Base-by-base conservation (phyloP, 1,140 invertebrate species). In the Eufriesea mexicana region DNA sequence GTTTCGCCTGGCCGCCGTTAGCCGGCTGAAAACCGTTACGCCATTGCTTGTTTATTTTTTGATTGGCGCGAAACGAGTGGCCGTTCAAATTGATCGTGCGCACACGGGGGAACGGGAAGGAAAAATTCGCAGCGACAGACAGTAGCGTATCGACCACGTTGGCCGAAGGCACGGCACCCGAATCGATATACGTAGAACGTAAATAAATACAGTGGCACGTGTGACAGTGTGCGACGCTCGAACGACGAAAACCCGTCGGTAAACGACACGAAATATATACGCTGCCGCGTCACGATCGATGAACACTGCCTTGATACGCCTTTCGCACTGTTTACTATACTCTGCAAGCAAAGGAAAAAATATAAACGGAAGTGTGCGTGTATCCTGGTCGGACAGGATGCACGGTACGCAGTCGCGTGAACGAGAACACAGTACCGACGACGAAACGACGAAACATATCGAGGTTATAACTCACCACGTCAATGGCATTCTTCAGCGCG, bases 401-500 rank as follows among this genome's bases (percentile, higher is more conserved):
- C 20, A 16, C 8, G 16, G 2, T 8, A 42, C 68, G 54, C 45
- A 54, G 49, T 20, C 35, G 70, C 20, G 12, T 23, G 23, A 16
- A 14, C 35, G 45, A 14, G 5, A 47, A 71, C 7, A 4, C 35
- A 35, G 20, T n/a, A 8, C 2, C 45, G 7, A 28, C n/a, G n/a
- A 54, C 35, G 20, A 20, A 4, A 51, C 20, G 9, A 28, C 57
- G 57, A 10, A n/a, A 25, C 45, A 62, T 79, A 79, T 62, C 77
- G 51, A 62, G 70, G 64, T 77, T 61, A 64, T 81, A 77, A 94
- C 94, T 95, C 87, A 95, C 94, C 91, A 94, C 94, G 84, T 95
- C 94, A 87, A 95, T 94, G 89, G 94, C 94, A 94, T 94, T 94
- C 90, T 94, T 94, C 71, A 95, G 80, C 85, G 92, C 94, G 85